Percentiles rank a stretch among this genome's conserved stretches.
Conservation (phyloP, 2,797 vertebrate species). For the Parotocinclus haroldoi region DNA sequence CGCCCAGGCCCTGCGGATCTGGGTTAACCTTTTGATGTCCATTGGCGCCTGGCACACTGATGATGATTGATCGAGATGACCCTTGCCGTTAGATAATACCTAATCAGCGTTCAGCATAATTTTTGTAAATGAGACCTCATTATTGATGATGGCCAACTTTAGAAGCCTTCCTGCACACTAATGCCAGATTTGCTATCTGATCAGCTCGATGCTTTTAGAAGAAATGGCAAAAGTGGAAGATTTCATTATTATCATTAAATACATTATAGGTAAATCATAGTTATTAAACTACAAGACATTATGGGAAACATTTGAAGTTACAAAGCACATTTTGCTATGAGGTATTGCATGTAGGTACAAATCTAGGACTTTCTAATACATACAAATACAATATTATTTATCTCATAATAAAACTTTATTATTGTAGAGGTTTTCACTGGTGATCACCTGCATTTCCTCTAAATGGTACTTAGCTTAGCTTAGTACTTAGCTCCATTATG, state of each 20-base stretch:
- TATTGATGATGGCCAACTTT: constrained; percentile 86
- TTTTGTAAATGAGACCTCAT: constrained; percentile 96
- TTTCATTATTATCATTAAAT: too few relatives aligned
- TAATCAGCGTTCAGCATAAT: constrained; percentile 91
- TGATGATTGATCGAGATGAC: constrained; percentile 90
- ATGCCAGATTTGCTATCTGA: constrained; percentile 66
- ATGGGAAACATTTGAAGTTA: too few relatives aligned
- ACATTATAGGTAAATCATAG: constrained; percentile 41
- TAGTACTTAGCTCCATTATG: constrained; percentile 56
- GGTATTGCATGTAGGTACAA: too few relatives aligned
- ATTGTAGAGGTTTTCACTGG: constrained; percentile 38
- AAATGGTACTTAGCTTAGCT: constrained; percentile 58
- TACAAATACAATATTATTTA: constrained; percentile 58
- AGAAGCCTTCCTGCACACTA: constrained; percentile 72
- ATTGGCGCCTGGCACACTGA: constrained; percentile 82
- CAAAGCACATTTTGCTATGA: too few relatives aligned
- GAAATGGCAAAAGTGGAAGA: constrained; percentile 38
- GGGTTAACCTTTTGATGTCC: constrained; percentile 91
- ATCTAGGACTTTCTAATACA: constrained; percentile 48
- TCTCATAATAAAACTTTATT: constrained; percentile 51
- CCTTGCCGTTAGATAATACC: constrained; percentile 90
- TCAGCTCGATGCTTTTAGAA: constrained; percentile 76
- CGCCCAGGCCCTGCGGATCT: constrained; percentile 77
- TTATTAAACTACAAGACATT: neutral
- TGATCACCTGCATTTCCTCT: constrained; percentile 54